Conservation (phyloP, 2,888 invertebrate species). For the Drosophila quinaria region DNA sequence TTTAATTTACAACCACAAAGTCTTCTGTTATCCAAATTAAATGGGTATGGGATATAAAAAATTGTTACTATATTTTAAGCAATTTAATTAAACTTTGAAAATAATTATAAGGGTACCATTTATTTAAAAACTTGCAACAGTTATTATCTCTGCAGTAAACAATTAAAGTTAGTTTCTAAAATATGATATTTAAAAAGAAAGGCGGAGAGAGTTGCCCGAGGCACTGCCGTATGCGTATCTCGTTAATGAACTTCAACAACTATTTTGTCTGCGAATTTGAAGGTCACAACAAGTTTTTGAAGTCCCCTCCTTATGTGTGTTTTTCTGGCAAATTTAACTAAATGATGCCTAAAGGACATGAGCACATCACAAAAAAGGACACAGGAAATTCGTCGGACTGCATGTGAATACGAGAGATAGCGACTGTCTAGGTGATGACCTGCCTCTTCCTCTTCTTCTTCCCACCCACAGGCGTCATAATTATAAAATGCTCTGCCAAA, state of each 20-base stretch:
- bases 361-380: slow-evolving; percentile 31
- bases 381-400: slow-evolving; percentile 39
- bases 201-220: slow-evolving; percentile 1
- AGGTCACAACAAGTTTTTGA: slow-evolving; percentile 30
- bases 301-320: not conserved
- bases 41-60: too few species aligned
- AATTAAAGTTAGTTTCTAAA: not conserved
- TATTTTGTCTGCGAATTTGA: slow-evolving; percentile 27
- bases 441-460: not conserved
- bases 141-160: not conserved
- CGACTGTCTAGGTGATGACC: slow-evolving; percentile 35
- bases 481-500: slow-evolving; percentile 49
- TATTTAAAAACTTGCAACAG: not conserved
- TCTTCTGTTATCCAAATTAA: too few species aligned
- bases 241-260: slow-evolving; percentile 39
- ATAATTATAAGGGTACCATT: too few species aligned
- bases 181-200: not conserved
- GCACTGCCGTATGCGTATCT: slow-evolving; percentile 12
- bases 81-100: too few species aligned
- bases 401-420: slow-evolving; percentile 45
- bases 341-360: slow-evolving; percentile 39
- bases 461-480: slow-evolving; percentile 43
- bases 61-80: too few species aligned
- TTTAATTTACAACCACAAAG: too few species aligned
- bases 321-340: slow-evolving; percentile 23